Evolutionary conservation across 2,888 invertebrate genomes (phyloP).

Genomic region (Tetanocera ferruginea): DNA sequence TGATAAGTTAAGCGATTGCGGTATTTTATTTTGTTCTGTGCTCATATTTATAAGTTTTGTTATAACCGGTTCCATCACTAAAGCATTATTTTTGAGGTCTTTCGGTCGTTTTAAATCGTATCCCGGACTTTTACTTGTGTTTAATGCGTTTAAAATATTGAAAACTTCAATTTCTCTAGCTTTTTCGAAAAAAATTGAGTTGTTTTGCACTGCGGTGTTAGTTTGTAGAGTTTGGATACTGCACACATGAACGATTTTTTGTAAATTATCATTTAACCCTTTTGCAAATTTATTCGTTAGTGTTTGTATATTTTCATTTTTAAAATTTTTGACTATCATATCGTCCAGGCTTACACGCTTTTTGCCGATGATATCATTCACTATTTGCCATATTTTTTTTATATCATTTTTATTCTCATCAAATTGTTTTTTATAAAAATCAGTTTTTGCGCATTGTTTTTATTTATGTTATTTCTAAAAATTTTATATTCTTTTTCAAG

Average conservation of each 20-base stretch:
- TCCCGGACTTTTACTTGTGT: too few species aligned
- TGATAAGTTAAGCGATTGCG: not conserved
- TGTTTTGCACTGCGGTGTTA: not conserved
- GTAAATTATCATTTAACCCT: too few species aligned
- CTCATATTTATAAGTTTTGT: slow-evolving; percentile 3
- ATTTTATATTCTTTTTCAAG: slow-evolving; percentile 4
- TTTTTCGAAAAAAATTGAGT: slow-evolving; percentile 2
- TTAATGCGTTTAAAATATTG: slow-evolving; percentile 11
- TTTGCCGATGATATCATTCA: too few species aligned
- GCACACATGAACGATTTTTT: too few species aligned
- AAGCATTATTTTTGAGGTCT: slow-evolving; percentile 12
- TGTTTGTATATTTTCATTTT: too few species aligned
- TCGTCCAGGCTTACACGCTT: too few species aligned
- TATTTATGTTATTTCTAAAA: slow-evolving; percentile 7
- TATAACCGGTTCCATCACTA: slow-evolving; percentile 17
- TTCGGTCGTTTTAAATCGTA: not conserved
- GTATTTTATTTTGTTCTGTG: slow-evolving; percentile 17
- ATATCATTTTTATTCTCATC: too few species aligned
- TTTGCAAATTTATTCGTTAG: too few species aligned
- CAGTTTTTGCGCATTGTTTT: not conserved
- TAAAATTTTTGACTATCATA: too few species aligned
- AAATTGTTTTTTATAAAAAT: too few species aligned
- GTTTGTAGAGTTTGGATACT: not conserved
- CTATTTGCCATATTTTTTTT: too few species aligned
- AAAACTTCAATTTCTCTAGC: slow-evolving; percentile 14